Base-by-base conservation (phyloP, 2,888 invertebrate genomes). In the Creontiades dilutus region DNA sequence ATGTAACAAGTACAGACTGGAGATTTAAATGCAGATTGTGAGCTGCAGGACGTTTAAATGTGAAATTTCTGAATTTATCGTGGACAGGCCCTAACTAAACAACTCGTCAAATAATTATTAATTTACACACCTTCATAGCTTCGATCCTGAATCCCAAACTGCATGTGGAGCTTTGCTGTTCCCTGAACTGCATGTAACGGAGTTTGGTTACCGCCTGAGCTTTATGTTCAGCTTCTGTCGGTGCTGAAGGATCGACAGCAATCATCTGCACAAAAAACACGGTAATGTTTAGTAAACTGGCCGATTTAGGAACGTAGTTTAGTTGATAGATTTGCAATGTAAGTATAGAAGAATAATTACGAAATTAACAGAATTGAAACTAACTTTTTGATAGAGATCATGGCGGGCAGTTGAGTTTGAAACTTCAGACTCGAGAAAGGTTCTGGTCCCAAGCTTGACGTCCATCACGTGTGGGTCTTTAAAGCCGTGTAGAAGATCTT, bases 101-200 rank as follows among this genome's bases (percentile, higher is more conserved):
- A n/a, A n/a, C n/a, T n/a, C n/a, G n/a, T n/a, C 37, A 37, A 37
- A 37, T 37, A 37, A 2, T 37, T 2, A 37, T 4, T 37, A 37
- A 37, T 37, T 37, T 4, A 37, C 37, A 23, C 92, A 95, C 95
- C 93, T 98, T 98, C 93, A 99, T 96, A 2, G 98, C 99, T 94
- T 99, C 99, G 92, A 99, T 98, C 92, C 99, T 95, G 93, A 99
- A 99, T 4, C 99, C 99, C 92, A 98, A 96, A 90, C 96, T 95
- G 91, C 98, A 97, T 0, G 98, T 97, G 3, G 98, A 98, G 91
- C 98, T 98, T 93, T 97, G 97, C 92, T 97, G 95, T 94, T 99
- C 99, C 89, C 99, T 95, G 94, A 98, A 98, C 93, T 97, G 96
- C 99, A 99, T 99, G 94, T 99, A 99, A 61, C 99, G 96, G 92